Conservation (phyloP, 2,797 vertebrate genomes). For the Hemibagrus guttatus region DNA sequence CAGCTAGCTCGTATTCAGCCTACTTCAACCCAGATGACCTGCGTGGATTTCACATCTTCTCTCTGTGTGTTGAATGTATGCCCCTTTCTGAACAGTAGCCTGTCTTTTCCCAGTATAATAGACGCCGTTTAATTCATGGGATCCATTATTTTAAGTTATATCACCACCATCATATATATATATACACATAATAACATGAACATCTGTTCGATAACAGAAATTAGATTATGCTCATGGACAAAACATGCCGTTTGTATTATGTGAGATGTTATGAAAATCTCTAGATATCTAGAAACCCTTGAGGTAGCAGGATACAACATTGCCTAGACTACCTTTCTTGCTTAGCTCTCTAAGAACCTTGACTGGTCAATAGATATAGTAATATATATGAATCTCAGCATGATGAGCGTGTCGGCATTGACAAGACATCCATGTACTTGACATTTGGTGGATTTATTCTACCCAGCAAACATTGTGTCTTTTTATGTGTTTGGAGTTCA, state of each 20-base stretch:
- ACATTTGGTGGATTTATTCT: not conserved
- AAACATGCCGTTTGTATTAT: not conserved
- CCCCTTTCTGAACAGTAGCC: not conserved
- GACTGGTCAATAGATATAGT: not conserved
- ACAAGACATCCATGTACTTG: not conserved
- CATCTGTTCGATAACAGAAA: not conserved
- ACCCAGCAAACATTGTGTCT: not conserved
- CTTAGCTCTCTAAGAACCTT: not conserved
- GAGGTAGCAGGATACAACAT: not conserved
- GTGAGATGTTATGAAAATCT: not conserved
- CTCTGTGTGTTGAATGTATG: not conserved
- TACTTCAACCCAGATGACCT: conserved; percentile 19
- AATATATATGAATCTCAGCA: not conserved
- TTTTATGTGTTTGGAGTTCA: not conserved
- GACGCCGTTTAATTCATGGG: not conserved
- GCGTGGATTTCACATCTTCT: conserved; percentile 20
- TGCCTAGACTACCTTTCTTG: not conserved
- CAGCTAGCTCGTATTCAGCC: conserved; percentile 33
- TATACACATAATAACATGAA: too few species aligned
- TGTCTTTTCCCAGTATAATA: not conserved
- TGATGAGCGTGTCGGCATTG: not conserved
- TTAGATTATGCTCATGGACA: not conserved
- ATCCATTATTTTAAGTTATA: not conserved
- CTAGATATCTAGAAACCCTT: not conserved
- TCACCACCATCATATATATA: too few species aligned